Percentiles rank a stretch among this genome's conserved stretches.
These are phyloP conservation scores for Arenaria interpres DNA, from an alignment of 2,113 vertebrate genomes.

Conservation along the genomic window DNA sequence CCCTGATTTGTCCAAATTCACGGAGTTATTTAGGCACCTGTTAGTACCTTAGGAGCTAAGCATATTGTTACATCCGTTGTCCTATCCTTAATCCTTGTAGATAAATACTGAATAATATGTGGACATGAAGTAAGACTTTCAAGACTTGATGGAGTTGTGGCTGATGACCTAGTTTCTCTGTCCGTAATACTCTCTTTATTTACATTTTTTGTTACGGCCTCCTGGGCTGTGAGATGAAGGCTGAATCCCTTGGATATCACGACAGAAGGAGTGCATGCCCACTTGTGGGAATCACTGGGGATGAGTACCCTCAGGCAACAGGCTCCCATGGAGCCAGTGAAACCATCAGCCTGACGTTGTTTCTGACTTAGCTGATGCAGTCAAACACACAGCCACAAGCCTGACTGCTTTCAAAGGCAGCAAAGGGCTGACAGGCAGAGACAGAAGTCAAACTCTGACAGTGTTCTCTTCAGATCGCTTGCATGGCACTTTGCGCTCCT, in stretches of 20 bases:
- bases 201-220: not conserved
- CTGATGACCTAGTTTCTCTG: not conserved
- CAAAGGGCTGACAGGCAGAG: not conserved
- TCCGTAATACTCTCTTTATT: not conserved
- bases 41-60: not conserved
- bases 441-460: not conserved
- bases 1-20: not conserved
- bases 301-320: not conserved
- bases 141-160: not conserved
- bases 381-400: not conserved
- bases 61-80: not conserved
- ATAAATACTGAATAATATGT: not conserved
- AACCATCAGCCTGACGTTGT: not conserved
- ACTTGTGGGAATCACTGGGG: not conserved
- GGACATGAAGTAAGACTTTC: not conserved
- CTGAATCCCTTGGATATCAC: not conserved
- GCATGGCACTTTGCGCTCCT: not conserved
- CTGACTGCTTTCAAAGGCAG: not conserved
- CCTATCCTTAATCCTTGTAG: not conserved
- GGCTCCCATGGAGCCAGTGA: not conserved
- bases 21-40: not conserved
- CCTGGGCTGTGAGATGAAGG: not conserved
- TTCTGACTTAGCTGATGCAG: not conserved
- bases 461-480: not conserved
- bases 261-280: not conserved